Base-by-base conservation (phyloP, 2,113 vertebrate species). In the Cyanocitta stelleri region DNA sequence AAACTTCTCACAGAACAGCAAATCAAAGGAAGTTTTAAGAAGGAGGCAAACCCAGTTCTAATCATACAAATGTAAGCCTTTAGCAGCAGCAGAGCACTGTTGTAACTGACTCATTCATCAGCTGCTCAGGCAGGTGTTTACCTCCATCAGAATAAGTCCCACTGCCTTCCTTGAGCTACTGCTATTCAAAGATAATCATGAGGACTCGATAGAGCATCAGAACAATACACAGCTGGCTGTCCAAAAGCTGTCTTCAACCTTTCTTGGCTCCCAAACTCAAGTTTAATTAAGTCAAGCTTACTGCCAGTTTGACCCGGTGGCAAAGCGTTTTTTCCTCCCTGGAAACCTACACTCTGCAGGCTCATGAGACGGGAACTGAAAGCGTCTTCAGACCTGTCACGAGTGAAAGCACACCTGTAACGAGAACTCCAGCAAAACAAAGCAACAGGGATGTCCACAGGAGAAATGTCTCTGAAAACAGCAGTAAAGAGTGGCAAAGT, bases 291-390 rank as follows among this genome's bases (percentile, higher is more conserved):
- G n/a, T 84, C 13, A 6, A 12, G 66, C 61, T 51, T 30, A 17
- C 37, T 32, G 29, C 16, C 0, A 0, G 12, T 11, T 8, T 87
- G 82, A 58, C 15, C 37, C 10, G 0, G 16, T 16, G 13, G 33
- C 74, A 56, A 21, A 33, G 29, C 8, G 3, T 62, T 68, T 75
- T 68, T 75, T 72, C 58, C n/a, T 73, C n/a, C 37, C 22, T 72
- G 27, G 62, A 79, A 87, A 41, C 7, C 1, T 56, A 32, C 44
- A 5, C 41, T 55, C 30, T 21, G 37, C 52, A 64, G 44, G 30
- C 71, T 73, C 44, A 44, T 56, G 64, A 63, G 41, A 52, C 1
- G 2, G 56, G 49, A 87, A 29, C 35, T 49, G 21, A 29, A 89
- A 39, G 35, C 52, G 56, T 41, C 64, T 75, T 75, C 87, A 87